Percentiles rank a stretch among this genome's conserved stretches.
Conservation (phyloP, 2,113 vertebrate species). For the Crotalus viridis region DNA sequence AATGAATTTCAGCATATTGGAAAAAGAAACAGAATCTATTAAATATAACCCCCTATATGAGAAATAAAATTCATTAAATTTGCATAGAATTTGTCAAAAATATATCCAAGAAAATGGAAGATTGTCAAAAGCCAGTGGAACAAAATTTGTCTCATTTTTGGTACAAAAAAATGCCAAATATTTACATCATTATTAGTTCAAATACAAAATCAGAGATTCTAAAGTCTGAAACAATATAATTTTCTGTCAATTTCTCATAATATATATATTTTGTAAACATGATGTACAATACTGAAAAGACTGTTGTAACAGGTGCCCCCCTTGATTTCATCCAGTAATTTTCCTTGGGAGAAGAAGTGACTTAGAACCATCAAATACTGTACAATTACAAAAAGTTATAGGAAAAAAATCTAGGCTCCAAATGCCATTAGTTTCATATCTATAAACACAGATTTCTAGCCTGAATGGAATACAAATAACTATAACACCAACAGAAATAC, state of each 20-base stretch:
- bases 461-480: not conserved
- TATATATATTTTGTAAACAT: not conserved
- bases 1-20: not conserved
- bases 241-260: not conserved
- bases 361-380: not conserved
- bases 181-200: not conserved
- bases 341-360: not conserved
- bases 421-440: not conserved
- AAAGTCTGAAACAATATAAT: not conserved
- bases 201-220: not conserved
- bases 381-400: not conserved
- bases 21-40: not conserved
- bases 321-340: not conserved
- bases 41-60: not conserved
- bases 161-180: not conserved
- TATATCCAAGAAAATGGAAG: not conserved
- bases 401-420: not conserved
- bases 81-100: not conserved
- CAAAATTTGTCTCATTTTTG: not conserved
- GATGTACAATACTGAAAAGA: not conserved
- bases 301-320: not conserved
- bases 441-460: not conserved
- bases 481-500: not conserved
- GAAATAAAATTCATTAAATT: not conserved
- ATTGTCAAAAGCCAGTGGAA: not conserved